Evolutionary conservation across 1,140 invertebrate species (phyloP), one percentile per base, ranked within the genome.

Genomic region (Brachionus koreanus): DNA sequence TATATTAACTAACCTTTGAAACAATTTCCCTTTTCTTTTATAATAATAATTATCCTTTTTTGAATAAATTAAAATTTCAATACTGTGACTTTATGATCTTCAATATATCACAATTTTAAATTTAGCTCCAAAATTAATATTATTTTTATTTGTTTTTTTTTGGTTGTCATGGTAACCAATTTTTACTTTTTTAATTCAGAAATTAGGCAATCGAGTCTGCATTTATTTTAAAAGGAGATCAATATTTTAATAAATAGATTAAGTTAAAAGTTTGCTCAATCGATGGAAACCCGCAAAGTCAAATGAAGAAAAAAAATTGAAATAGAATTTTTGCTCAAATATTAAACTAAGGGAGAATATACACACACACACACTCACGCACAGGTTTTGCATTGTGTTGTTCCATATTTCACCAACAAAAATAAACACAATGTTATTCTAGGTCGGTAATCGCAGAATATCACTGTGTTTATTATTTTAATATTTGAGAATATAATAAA

Each of bases 391-490:
- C n/a, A 57, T 19, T 19, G 49, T 57, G 16, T 57, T 57, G 49
- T 57, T 65, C 6, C 63, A 65, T 13, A 35, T 65, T 65, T 65
- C n/a, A 33, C 12, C 63, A 65, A 65, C 63, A 65, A 65, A 65
- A 69, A 69, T 69, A 69, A 69, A 69, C 65, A 69, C 7, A n/a
- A 33, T 39, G 33, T n/a, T 29, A 69, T 69, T 69, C 65, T 69
- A 69, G 65, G 65, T 69, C 65, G 65, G 37, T 39, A n/a, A 69
- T 69, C 25, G 63, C 63, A 65, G 63, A 65, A 33, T 65, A 65
- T 69, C 65, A 69, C 33, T 69, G 37, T 69, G 65, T 69, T 69
- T 69, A 69, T 69, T 69, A 69, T 69, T 69, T 69, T 69, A 69
- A 69, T 69, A 69, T 69, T 69, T 39, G 37, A 69, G 12, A 69